Evolutionary conservation across 2,113 vertebrate species (phyloP), one percentile per base, ranked within the genome.

Genomic region (Oophaga pumilio): DNA sequence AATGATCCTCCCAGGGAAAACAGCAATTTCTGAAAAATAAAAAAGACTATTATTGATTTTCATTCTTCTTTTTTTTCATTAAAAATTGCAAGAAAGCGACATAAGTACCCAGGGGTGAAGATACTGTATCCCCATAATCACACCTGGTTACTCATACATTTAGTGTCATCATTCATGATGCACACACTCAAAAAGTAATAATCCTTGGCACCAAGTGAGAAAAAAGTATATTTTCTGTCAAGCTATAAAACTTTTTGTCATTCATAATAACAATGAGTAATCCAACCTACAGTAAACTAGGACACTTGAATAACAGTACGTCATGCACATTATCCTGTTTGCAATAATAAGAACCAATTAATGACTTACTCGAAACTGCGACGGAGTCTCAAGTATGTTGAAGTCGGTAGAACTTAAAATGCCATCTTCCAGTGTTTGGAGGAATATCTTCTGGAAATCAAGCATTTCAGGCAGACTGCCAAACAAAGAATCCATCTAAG

Each of bases 1-100:
- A 99, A 99, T 0, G 98, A 99, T 22, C 97, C 97, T 87, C 98
- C 98, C 0, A 99, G 96, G 80, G 98, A 99, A 92, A 99, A 99
- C 24, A 99, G 95, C 89, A 99, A 88, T 94, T 98, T 99, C 98
- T 99, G 93, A 91, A 94, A 94, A 6, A 13, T 43, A 43, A 62
- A 26, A 49, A 64, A 79, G 57, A 43, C 69, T 43, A 4, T 66
- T 7, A 43, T 17, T 49, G 28, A 73, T 2, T 71, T 68, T 56
- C 53, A 56, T 13, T 56, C 12, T 9, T 56, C 9, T 56, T 56
- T 6, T 56, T 56, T 56, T 56, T 7, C 53, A 9, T 43, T 43
- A 43, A 43, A 43, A 43, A 43, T 2, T 43, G 33, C 33, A 43
- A 43, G 33, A 43, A 43, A 5, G 5, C 33, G 3, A 43, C 33